A percentile compares a stretch with the other conserved stretches of the same genome.
These are phyloP conservation scores for Candoia aspera DNA, from an alignment of 2,113 vertebrate genomes.

Conservation along the genomic window DNA sequence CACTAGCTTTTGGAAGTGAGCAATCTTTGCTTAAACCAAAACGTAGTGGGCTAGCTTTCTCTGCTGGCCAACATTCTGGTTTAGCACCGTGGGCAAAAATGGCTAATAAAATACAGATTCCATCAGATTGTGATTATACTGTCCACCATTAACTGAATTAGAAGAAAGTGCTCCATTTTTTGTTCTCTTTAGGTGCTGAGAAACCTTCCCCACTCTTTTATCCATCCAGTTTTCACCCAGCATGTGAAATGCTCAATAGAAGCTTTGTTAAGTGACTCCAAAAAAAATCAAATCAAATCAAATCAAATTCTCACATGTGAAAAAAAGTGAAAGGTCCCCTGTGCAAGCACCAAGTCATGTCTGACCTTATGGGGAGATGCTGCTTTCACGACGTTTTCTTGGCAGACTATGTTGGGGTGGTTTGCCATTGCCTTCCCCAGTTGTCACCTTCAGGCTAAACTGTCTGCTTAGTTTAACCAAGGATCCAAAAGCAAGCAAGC, in stretches of 20 bases:
- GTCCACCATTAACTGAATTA: not conserved
- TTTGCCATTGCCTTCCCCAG: no score
- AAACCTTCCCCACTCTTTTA: not conserved
- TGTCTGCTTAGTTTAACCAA: not conserved
- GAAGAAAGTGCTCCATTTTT: not conserved
- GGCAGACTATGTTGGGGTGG: no score
- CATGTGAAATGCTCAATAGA: not conserved
- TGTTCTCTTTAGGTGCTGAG: not conserved
- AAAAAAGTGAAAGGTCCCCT: no score
- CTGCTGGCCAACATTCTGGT: not conserved
- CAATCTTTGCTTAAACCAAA: no score
- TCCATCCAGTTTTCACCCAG: not conserved
- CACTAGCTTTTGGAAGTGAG: no score
- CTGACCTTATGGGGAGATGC: no score
- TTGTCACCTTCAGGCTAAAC: not conserved
- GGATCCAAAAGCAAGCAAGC: not conserved
- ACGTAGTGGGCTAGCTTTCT: not conserved
- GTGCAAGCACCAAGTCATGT: no score
- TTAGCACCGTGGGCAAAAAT: not conserved
- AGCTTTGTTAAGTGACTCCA: not conserved
- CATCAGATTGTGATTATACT: not conserved
- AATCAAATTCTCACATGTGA: not conserved
- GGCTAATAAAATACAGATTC: not conserved
- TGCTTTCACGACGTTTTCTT: no score
- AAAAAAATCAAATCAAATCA: not conserved